These are phyloP conservation scores for Macaca fascicularis DNA, from an alignment of 2,113 vertebrate genomes.

Conservation along the genomic window DNA sequence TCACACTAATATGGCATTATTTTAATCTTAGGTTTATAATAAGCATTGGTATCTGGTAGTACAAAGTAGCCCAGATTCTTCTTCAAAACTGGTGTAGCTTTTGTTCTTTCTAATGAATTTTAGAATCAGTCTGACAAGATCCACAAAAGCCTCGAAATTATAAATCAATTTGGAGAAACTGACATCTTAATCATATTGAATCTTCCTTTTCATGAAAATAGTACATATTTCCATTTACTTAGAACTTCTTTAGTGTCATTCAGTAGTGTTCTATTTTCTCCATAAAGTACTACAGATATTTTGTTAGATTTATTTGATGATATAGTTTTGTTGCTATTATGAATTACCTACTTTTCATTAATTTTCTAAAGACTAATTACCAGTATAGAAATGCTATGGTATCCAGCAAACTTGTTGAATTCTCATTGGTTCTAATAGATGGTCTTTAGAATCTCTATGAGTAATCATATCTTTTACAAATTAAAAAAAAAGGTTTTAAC, in stretches of 20 bases:
- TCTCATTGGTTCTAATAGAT: neutral
- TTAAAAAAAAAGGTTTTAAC: neutral
- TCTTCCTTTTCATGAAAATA: constrained; percentile 6
- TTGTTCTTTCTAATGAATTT: neutral
- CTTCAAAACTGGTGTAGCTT: neutral
- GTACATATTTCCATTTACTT: neutral
- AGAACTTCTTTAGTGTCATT: neutral
- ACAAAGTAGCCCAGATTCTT: neutral
- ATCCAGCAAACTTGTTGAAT: neutral
- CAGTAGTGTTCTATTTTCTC: neutral
- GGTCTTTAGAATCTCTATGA: neutral
- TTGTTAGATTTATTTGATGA: neutral
- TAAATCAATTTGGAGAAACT: neutral
- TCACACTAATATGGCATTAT: neutral
- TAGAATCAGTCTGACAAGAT: neutral
- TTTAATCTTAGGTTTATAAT: neutral
- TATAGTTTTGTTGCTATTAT: neutral
- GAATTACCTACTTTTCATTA: neutral
- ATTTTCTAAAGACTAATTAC: neutral
- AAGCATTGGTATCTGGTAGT: neutral
- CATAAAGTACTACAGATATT: neutral
- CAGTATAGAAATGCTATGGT: neutral
- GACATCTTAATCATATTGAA: neutral
- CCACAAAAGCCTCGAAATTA: neutral
- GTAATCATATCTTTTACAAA: neutral